Evolutionary conservation across 2,888 invertebrate species (phyloP).

Genomic region (Parochlus steinenii): DNA sequence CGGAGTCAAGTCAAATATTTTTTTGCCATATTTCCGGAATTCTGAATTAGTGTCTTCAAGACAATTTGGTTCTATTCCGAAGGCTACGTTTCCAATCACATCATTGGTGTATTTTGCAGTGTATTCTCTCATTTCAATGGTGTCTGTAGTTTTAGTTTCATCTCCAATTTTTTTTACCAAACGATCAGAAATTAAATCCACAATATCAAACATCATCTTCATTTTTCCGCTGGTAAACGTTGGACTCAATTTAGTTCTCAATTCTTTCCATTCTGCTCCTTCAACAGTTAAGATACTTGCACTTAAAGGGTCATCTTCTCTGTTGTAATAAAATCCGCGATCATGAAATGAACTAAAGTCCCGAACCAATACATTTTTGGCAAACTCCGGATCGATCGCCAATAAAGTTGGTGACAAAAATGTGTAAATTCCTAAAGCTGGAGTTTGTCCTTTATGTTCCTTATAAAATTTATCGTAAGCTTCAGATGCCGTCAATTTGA

Average conservation of each 20-base stretch:
- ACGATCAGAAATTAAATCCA: conserved; percentile 4
- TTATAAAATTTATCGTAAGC: conserved; percentile 19
- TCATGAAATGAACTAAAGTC: conserved; percentile 1
- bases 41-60: conserved; percentile 25
- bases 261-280: conserved; percentile 38
- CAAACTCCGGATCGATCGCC: conserved; percentile 16
- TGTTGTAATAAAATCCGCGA: conserved; percentile 5
- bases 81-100: conserved; percentile 31
- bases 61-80: conserved; percentile 31
- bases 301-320: conserved; percentile 1
- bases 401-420: conserved; percentile 19
- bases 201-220: conserved; percentile 7
- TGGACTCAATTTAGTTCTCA: conserved; percentile 39
- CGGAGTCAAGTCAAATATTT: conserved; percentile 14
- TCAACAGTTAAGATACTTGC: conserved; percentile 28
- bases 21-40: conserved; percentile 21
- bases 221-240: conserved; percentile 38
- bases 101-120: conserved; percentile 32
- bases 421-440: conserved; percentile 21
- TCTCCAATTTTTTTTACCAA: conserved; percentile 14
- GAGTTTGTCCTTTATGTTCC: conserved; percentile 19
- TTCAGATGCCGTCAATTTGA: conserved; percentile 15
- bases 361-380: conserved; percentile 13
- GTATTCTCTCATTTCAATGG: conserved; percentile 29
- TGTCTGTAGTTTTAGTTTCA: conserved; percentile 14